A percentile compares a stretch with the other conserved stretches of the same genome.
phyloP scores from a whole-genome alignment of 2,888 invertebrate species.

The Gnatocerus cornutus region DNA sequence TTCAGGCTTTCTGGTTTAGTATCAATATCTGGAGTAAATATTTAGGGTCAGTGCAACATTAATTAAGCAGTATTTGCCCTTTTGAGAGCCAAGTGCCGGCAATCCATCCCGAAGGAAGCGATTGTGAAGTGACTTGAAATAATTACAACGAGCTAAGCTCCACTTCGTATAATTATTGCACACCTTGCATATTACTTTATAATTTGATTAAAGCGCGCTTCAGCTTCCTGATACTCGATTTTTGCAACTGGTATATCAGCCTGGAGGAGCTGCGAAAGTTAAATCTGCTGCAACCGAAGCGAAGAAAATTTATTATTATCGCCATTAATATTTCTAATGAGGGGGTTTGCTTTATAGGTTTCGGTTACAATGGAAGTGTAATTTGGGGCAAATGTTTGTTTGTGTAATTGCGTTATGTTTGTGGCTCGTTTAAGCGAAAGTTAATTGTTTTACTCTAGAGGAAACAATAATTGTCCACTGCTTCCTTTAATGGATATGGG shows the following conservation, averaged over 20 bases:
- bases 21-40: conserved; percentile 30
- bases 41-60: conserved; percentile 24
- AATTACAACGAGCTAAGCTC: conserved; percentile 17
- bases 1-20: neutral
- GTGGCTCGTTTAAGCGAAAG: conserved; percentile 41
- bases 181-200: conserved; percentile 23
- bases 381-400: conserved; percentile 34
- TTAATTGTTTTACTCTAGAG: conserved; percentile 40
- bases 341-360: conserved; percentile 36
- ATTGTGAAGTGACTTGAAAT: conserved; percentile 33
- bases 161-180: conserved; percentile 27
- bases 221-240: conserved; percentile 2
- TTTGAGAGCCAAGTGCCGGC: neutral
- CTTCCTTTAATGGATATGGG: conserved; percentile 42
- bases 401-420: conserved; percentile 28
- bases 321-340: conserved; percentile 23
- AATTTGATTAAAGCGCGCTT: conserved; percentile 14
- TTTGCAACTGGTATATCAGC: neutral
- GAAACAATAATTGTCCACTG: conserved; percentile 41
- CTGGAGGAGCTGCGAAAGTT: neutral
- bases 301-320: conserved; percentile 25
- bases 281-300: conserved; percentile 7
- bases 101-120: conserved; percentile 4
- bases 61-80: conserved; percentile 33
- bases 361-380: conserved; percentile 31